Base-by-base conservation (phyloP, 2,797 vertebrate species). In the Graptemys geographica region DNA sequence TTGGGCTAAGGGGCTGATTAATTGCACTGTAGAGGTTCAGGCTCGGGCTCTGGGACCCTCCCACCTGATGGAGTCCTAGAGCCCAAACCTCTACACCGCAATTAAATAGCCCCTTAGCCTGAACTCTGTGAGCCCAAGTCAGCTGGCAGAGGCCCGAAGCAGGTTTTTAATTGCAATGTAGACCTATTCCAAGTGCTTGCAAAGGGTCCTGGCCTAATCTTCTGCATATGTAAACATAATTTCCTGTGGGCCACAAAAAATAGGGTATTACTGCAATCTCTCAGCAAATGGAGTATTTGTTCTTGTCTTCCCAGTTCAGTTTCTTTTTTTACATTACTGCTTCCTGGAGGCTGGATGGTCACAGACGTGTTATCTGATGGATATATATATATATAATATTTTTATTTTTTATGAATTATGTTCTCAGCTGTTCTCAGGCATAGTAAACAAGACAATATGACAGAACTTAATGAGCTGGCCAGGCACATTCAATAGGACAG, bases 311-410 rank as follows among this genome's bases (percentile, higher is more conserved):
- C 57, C 41, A 57, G 37, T 33, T 49, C 62, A 83, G 33, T 44
- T 89, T 83, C 59, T 82, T 33, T 74, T 91, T 83, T 78, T 72
- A 81, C 25, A 18, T 11, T 86, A n/a, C 65, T 79, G 21, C 51
- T 37, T 90, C 69, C 12, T 72, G 79, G 69, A 85, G 49, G 16
- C 2, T 93, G 44, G 89, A 72, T 13, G 28, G 57, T 62, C n/a
- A 31, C 11, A 56, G 31, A 78, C 52, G 56, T 52, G 11, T 84
- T 55, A 53, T 11, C 8, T 13, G 47, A 3, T 44, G 88, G 52
- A 41, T 86, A 49, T 41, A 41, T 86, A 49, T 41, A 5, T 59
- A 5, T 59, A 83, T 5, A 53, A 72, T 21, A 37, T 88, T 21
- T 49, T 81, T 27, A 16, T 12, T 87, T 8, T 2, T 6, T 12